Percentiles rank a stretch among this genome's conserved stretches.
Conservation (phyloP, 2,888 invertebrate genomes). For the Scelioninae gen. 1 region DNA sequence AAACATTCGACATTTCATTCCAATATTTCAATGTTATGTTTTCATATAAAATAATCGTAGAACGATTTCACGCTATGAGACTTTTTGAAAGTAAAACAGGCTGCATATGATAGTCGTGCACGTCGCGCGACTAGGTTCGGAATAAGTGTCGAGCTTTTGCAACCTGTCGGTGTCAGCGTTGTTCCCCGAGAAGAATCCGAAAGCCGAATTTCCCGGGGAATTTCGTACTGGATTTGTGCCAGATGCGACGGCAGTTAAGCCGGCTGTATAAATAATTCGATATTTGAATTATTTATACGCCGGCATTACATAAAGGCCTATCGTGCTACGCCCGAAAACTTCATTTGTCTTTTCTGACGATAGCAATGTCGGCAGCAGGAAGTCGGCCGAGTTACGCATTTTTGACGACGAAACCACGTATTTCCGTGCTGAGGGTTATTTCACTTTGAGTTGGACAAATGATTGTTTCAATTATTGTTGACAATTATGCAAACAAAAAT, state of each 20-base stretch:
- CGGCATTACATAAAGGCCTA: constrained; percentile 64
- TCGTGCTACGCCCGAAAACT: constrained; percentile 57
- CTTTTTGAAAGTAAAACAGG: constrained; percentile 36
- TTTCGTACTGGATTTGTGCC: constrained; percentile 67
- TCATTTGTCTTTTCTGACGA: constrained; percentile 44
- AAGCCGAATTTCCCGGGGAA: constrained; percentile 66
- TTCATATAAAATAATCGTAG: constrained; percentile 11
- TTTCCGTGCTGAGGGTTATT: not conserved
- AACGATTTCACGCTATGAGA: constrained; percentile 10
- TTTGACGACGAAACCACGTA: not conserved
- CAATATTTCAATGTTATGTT: not conserved
- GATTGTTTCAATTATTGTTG: not conserved
- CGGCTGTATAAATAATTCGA: constrained; percentile 68
- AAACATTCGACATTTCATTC: no score
- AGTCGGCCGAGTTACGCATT: not conserved
- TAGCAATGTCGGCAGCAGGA: constrained; percentile 29
- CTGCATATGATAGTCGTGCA: constrained; percentile 42
- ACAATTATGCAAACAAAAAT: not conserved
- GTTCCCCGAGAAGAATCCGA: constrained; percentile 58
- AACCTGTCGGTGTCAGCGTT: constrained; percentile 69
- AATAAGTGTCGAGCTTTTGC: constrained; percentile 62
- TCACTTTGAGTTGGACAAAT: not conserved
- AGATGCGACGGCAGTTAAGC: constrained; percentile 57
- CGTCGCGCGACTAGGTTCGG: constrained; percentile 44
- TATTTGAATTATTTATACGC: constrained; percentile 69